phyloP scores from a whole-genome alignment of 2,888 invertebrate genomes.

The Choreutis nemorana region DNA sequence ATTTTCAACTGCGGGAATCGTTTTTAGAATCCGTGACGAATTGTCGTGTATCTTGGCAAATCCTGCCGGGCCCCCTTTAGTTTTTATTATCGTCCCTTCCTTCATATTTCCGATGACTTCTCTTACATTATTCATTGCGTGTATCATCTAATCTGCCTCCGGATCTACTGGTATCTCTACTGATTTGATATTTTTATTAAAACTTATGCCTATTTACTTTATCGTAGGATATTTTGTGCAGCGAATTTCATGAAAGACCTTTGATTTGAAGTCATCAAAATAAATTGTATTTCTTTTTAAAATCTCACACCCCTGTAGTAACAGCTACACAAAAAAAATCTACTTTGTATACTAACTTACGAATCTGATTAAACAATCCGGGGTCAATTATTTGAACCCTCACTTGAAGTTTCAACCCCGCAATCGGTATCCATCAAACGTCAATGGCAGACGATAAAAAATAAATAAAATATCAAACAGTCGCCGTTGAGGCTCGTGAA shows the following conservation, averaged over 20 bases:
- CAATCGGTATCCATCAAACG: constrained; percentile 41
- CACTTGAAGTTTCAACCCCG: constrained; percentile 16
- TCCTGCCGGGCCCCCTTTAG: constrained; percentile 31
- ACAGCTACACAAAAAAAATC: no score
- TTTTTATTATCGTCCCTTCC: constrained; percentile 23
- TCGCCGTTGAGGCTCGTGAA: constrained; percentile 21
- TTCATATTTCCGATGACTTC: constrained; percentile 10
- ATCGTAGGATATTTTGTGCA: no score
- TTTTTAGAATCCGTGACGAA: constrained; percentile 56
- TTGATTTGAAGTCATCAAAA: no score
- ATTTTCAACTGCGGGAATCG: no score
- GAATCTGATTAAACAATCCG: no score
- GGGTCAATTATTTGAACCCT: constrained; percentile 32
- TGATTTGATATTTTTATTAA: no score
- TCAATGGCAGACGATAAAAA: constrained; percentile 53
- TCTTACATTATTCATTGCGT: constrained; percentile 47
- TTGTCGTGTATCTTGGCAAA: constrained; percentile 24
- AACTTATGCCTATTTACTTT: no score
- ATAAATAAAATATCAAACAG: constrained; percentile 55
- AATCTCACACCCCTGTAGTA: no score
- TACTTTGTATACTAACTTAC: no score
- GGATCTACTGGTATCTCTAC: constrained; percentile 19
- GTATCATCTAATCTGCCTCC: constrained; percentile 21
- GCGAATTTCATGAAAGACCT: no score
- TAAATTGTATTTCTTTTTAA: no score